A percentile compares a stretch with the other conserved stretches of the same genome.
Conservation (phyloP, 64 coral and sea anemone species). For the Hydrozoanthus tunicans region DNA sequence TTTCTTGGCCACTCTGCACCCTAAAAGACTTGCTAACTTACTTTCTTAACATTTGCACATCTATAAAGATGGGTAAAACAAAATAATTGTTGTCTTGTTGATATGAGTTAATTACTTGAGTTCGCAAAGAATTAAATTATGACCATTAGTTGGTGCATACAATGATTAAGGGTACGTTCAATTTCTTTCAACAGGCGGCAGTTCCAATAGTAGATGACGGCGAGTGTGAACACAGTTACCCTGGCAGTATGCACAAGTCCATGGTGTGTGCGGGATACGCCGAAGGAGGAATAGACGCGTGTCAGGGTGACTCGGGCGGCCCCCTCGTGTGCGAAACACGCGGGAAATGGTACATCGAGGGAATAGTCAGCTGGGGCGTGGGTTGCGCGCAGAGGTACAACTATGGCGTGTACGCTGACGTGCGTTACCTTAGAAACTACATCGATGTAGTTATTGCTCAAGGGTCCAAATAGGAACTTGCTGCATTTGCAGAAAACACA, state of each 20-base stretch:
- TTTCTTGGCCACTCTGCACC: no score
- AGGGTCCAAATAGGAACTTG: neutral
- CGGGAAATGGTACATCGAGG: neutral
- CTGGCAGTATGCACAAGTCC: neutral
- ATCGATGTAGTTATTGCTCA: neutral
- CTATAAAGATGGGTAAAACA: no score
- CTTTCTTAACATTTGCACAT: no score
- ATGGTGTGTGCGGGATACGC: conserved; percentile 4
- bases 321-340: neutral
- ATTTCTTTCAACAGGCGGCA: neutral
- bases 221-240: neutral
- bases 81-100: no score
- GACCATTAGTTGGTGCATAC: no score
- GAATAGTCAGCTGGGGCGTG: neutral
- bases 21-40: no score
- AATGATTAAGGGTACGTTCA: no score
- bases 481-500: no score
- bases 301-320: conserved; percentile 2
- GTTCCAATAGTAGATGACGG: neutral
- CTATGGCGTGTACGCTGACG: conserved; percentile 14
- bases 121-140: no score
- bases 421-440: neutral
- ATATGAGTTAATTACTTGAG: no score
- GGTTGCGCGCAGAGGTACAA: neutral
- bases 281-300: neutral